Evolutionary conservation across 2,797 vertebrate genomes (phyloP).

Genomic region (Synaphobranchus kaupii): DNA sequence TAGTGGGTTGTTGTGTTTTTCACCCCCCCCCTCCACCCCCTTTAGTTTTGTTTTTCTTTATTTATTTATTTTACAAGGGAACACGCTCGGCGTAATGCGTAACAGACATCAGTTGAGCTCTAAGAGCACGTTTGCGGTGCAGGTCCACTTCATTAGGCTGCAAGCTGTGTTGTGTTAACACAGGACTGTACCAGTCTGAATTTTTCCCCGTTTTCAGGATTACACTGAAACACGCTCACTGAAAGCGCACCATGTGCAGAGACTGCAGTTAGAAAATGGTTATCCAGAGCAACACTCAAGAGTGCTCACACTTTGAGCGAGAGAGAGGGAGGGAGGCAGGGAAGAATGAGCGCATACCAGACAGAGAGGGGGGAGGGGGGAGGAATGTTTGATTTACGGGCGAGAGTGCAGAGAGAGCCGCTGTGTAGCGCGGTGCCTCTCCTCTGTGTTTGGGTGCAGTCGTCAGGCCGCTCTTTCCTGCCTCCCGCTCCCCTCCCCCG

Average conservation of each 20-base stretch:
- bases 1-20: not conserved
- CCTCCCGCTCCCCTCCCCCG: slow-evolving; percentile 17
- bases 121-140: not conserved
- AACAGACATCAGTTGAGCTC: not conserved
- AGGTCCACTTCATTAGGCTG: not conserved
- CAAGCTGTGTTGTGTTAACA: not conserved
- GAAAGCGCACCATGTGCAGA: not conserved
- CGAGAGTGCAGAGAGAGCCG: slow-evolving; percentile 12
- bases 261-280: not conserved
- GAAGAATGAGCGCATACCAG: slow-evolving; percentile 14
- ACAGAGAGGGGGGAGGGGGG: not conserved
- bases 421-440: not conserved
- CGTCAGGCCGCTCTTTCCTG: slow-evolving; percentile 11
- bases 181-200: not conserved
- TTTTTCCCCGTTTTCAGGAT: too few species aligned
- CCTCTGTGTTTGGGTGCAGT: slow-evolving; percentile 21
- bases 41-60: not conserved
- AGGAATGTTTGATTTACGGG: slow-evolving; percentile 25
- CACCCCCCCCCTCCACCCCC: not conserved
- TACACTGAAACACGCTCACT: too few species aligned
- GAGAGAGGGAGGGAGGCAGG: not conserved
- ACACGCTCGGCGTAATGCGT: not conserved
- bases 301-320: not conserved
- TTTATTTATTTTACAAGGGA: not conserved
- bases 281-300: not conserved